Evolutionary conservation across 2,888 invertebrate species (phyloP).

Genomic region (Lasioglossum pauxillum): DNA sequence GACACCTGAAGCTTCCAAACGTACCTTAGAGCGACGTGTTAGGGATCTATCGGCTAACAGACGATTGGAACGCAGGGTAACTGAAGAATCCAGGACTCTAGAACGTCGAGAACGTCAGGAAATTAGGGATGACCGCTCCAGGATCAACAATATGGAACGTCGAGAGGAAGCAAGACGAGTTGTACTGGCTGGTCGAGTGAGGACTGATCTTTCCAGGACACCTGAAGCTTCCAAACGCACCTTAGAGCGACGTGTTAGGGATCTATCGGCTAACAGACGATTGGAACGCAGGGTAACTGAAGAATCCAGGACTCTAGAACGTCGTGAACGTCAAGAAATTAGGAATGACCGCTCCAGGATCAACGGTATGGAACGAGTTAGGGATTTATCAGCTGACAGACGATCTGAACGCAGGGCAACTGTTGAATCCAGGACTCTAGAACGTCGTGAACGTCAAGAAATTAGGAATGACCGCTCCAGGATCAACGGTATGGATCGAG

Average conservation of each 20-base stretch:
- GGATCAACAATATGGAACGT: neutral
- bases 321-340: no score
- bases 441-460: conserved; percentile 1
- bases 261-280: neutral
- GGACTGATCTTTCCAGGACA: neutral
- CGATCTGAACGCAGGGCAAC: no score
- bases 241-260: neutral
- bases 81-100: neutral
- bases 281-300: neutral
- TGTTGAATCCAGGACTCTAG: neutral
- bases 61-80: neutral
- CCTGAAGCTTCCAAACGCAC: neutral
- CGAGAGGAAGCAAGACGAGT: neutral
- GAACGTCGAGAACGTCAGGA: conserved; percentile 7
- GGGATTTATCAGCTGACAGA: no score
- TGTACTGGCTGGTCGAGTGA: neutral
- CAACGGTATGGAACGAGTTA: no score
- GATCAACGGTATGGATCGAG: neutral
- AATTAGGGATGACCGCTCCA: conserved; percentile 6
- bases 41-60: neutral
- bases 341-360: no score
- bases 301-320: neutral
- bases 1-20: neutral
- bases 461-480: conserved; percentile 5
- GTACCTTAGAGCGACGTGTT: neutral